Evolutionary conservation across 2,888 invertebrate genomes (phyloP), one percentile per base, ranked within the genome.

Genomic region (Oxyteleia sp.): DNA sequence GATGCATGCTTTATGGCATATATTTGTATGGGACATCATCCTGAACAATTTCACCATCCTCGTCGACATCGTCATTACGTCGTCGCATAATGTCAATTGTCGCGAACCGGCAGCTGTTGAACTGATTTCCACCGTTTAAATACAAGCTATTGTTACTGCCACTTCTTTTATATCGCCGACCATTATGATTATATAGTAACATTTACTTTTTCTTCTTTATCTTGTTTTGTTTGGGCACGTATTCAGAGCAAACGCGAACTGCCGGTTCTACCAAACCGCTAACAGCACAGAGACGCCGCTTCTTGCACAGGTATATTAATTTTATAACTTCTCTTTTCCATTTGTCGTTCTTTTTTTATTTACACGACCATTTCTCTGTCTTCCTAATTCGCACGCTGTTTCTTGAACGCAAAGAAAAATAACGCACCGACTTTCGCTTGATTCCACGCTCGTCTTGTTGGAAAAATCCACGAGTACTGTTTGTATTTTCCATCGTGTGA

Each of bases 241-340:
- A 92, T 91, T 93, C 91, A 93, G 93, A 93, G 92, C 93, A 93
- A 93, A 89, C 93, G 93, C 92, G 92, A 91, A 92, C 92, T 93
- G 91, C 93, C 93, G 91, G 90, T 92, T 92, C 91, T 93, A 91
- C 93, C 93, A 90, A 93, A 92, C 87, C 90, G 93, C 93, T 93
- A 91, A 93, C 93, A 92, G 92, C 93, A 93, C 92, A 92, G 93
- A 93, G 93, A 92, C 92, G 91, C 89, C 92, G 92, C 93, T 93
- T 93, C 93, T 92, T 92, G 93, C 93, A 93, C 93, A 93, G 93
- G 93, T 93, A 93, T 87, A 88, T 91, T 90, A 90, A 90, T 89
- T 90, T 90, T 88, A 88, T 89, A 69, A 64, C 76, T 82, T 83
- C 78, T 72, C 63, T 71, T 13, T 72, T 23, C 23, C 59, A 23